Base-by-base conservation (phyloP, 2,888 invertebrate species). In the Hypomecis punctinalis region DNA sequence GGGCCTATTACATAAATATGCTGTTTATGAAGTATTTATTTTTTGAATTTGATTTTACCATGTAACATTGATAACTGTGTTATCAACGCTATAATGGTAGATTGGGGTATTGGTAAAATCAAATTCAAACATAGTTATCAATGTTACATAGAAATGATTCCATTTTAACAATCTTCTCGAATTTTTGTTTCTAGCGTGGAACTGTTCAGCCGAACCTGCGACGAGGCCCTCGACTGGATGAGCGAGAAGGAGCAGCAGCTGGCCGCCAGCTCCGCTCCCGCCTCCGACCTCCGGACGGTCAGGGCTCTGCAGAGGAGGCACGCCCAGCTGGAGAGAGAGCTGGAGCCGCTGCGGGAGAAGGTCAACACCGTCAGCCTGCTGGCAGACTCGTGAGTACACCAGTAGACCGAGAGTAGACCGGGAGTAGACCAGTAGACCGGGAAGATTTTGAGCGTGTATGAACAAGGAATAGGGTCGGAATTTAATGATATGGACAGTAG, bases 201-300 rank as follows among this genome's bases (percentile, higher is more conserved):
- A 84, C 93, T 99, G 7, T 99, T 99, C 93, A 96, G 98, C 81
- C 96, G 98, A 60, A 98, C 98, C 0, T 99, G 99, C 86, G 98
- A 98, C 82, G 99, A 99, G 84, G 98, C 99, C 0, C 95, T 97
- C 72, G 98, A 98, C 82, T 99, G 99, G 99, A 99, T 99, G 97
- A 94, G 96, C 60, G 99, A 99, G 90, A 99, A 99, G 89, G 97
- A 98, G 93, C 96, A 96, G 67, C 98, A 98, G 83, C 86, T 99
- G 63, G 98, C 97, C 49, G 95, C 95, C 0, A 95, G 95, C 0
- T 95, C 95, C 42, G 77, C 79, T 94, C 96, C 96, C 3, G 98
- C 97, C 0, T 96, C 96, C 4, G 99, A 99, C 89, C 93, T 99
- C 47, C 96, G 98, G 76, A 98, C 98, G 0, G 98, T 98, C 0